A percentile compares a stretch with the other conserved stretches of the same genome.
Conservation (phyloP, 1,140 invertebrate species). For the Ruditapes philippinarum region DNA sequence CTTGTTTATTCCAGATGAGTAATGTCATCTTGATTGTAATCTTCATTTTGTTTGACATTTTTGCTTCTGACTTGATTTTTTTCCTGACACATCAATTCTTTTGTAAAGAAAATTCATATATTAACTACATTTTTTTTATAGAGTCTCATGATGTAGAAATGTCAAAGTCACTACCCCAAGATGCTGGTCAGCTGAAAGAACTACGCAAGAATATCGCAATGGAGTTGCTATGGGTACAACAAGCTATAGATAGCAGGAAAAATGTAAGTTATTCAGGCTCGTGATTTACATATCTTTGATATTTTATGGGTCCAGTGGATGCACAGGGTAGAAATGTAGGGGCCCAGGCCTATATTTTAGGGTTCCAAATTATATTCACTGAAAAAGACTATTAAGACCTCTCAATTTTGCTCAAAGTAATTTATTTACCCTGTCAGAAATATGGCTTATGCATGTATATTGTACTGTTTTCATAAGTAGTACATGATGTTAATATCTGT, state of each 20-base stretch:
- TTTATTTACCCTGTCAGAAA: neutral
- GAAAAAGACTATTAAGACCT: neutral
- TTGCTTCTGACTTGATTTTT: no score
- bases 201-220: conserved; percentile 80
- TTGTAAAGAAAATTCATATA: no score
- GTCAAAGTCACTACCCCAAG: conserved; percentile 24
- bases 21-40: no score
- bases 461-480: no score
- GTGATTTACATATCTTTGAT: no score
- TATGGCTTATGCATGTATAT: neutral
- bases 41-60: no score
- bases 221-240: conserved; percentile 84
- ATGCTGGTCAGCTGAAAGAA: conserved; percentile 67
- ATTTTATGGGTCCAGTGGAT: no score
- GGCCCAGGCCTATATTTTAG: neutral
- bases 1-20: no score
- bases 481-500: no score
- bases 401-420: neutral
- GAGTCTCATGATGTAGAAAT: neutral
- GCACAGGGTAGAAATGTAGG: no score
- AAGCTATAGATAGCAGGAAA: conserved; percentile 84
- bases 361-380: neutral
- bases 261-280: conserved; percentile 82
- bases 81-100: no score
- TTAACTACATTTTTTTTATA: no score